Evolutionary conservation across 2,113 vertebrate genomes (phyloP).

Genomic region (Odobenus rosmarus): DNA sequence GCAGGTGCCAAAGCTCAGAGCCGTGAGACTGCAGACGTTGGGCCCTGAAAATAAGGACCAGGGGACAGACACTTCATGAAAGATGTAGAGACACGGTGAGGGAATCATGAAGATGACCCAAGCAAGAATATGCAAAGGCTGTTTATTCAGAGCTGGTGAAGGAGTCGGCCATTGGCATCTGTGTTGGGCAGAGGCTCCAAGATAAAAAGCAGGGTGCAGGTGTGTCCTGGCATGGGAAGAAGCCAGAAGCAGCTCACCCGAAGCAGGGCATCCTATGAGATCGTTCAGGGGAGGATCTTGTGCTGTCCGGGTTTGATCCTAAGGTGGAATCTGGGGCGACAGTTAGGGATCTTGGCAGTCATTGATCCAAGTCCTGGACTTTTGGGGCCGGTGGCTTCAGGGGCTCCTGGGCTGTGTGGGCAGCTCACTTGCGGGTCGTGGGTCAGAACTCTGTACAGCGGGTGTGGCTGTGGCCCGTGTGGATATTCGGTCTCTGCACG

Average conservation of each 20-base stretch:
- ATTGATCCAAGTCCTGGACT: neutral
- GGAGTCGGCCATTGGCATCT: rapidly evolving
- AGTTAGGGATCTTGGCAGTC: no score
- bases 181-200: rapidly evolving
- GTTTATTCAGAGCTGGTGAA: no score
- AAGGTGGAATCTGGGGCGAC: rapidly evolving
- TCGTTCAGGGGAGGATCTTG: neutral
- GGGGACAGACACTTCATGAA: neutral
- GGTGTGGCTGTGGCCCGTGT: rapidly evolving
- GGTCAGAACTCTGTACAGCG: neutral
- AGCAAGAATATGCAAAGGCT: neutral
- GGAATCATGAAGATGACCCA: no score
- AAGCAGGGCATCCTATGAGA: neutral
- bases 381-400: neutral
- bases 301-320: no score
- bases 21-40: no score
- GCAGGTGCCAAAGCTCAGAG: neutral
- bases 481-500: neutral
- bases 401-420: neutral
- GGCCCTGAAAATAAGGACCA: neutral
- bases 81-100: neutral
- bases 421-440: neutral
- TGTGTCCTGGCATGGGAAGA: rapidly evolving
- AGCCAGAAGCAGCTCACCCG: rapidly evolving
- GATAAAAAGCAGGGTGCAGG: rapidly evolving